Percentiles rank a stretch among this genome's conserved stretches.
phyloP scores from a whole-genome alignment of 2,888 invertebrate genomes.

The Ametastegia equiseti region DNA sequence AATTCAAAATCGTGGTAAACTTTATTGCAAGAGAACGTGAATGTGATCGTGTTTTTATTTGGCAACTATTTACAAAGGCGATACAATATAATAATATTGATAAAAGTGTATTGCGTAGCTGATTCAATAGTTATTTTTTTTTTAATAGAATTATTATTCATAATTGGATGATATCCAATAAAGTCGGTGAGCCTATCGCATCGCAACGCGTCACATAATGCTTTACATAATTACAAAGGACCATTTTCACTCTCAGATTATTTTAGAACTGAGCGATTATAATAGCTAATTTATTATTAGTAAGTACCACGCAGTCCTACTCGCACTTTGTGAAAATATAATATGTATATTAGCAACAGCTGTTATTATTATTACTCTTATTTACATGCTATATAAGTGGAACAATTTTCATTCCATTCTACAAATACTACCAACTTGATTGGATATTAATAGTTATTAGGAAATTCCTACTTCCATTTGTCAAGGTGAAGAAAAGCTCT shows the following conservation, averaged over 20 bases:
- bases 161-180: background rate
- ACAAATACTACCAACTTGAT: background rate
- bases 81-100: conserved; percentile 53
- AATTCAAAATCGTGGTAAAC: too few species aligned
- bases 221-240: conserved; percentile 29
- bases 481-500: background rate
- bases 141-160: background rate
- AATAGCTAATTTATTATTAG: background rate
- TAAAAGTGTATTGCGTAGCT: conserved; percentile 20
- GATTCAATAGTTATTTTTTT: background rate
- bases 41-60: conserved; percentile 58
- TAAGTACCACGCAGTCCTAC: conserved; percentile 7
- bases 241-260: background rate
- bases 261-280: background rate
- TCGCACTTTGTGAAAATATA: conserved; percentile 32
- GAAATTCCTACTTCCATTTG: background rate
- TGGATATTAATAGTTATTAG: background rate
- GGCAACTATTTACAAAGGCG: conserved; percentile 67
- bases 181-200: background rate
- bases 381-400: conserved; percentile 10
- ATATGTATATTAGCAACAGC: background rate
- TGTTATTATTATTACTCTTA: background rate
- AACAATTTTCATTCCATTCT: background rate
- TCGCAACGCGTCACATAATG: background rate
- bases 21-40: conserved; percentile 26